Percentiles rank a stretch among this genome's conserved stretches.
These are phyloP conservation scores for Procapra przewalskii DNA, from an alignment of 2,113 vertebrate species.

Conservation along the genomic window DNA sequence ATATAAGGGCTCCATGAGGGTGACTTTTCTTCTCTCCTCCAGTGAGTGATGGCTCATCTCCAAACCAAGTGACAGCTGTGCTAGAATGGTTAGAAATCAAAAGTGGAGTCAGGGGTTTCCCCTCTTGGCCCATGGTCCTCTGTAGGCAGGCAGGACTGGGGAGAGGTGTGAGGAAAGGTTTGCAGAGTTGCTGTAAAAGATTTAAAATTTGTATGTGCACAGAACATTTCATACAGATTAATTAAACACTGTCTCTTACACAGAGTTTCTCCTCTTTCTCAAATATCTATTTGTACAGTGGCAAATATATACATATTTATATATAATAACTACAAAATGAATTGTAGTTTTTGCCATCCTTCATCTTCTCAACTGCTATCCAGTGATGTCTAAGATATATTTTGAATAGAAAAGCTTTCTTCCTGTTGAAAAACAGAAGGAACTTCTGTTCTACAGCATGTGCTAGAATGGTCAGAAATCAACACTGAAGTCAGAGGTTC, in stretches of 20 bases:
- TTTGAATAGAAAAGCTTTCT: neutral
- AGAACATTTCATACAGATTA: neutral
- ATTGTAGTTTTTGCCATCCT: neutral
- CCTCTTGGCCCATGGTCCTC: neutral
- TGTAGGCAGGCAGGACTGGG: neutral
- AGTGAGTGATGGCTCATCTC: neutral
- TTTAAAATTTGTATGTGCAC: neutral
- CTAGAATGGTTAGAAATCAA: neutral
- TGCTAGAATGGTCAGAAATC: neutral
- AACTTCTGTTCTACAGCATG: neutral
- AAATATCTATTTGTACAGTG: neutral
- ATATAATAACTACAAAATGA: conserved; percentile 10
- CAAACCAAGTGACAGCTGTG: neutral
- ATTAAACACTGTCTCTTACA: neutral
- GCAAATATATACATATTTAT: neutral
- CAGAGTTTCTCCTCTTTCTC: neutral
- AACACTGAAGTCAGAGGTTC: neutral
- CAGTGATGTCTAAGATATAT: neutral
- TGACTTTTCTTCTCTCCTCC: neutral
- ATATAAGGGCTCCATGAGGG: neutral
- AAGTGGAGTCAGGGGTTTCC: neutral
- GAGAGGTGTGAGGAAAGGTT: neutral
- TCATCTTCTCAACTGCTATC: neutral
- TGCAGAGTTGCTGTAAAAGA: neutral
- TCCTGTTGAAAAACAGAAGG: neutral